A percentile compares a stretch with the other conserved stretches of the same genome.
Evolutionary conservation across 2,113 vertebrate species (phyloP).

Genomic region (Ceyx cyanopectus): DNA sequence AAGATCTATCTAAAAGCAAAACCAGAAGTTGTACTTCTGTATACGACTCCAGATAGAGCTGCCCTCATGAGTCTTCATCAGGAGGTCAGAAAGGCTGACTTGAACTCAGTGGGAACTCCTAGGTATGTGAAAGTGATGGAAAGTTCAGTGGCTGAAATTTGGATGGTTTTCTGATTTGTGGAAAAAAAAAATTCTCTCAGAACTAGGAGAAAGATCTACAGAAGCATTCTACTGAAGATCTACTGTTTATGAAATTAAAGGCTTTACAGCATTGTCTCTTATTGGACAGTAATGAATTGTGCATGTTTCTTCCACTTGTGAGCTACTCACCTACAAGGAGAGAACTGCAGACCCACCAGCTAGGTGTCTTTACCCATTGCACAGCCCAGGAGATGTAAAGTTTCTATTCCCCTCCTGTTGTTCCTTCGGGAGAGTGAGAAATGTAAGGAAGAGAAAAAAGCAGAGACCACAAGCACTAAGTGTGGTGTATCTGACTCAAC

Average conservation of each 20-base stretch:
- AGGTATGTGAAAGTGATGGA: background rate
- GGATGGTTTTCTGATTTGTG: background rate
- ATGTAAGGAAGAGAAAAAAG: background rate
- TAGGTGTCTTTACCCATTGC: background rate
- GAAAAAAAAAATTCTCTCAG: background rate
- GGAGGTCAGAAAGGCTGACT: background rate
- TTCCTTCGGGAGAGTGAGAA: background rate
- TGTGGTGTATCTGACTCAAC: fast-evolving
- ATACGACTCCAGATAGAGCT: background rate
- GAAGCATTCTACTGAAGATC: too few relatives aligned
- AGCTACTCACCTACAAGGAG: background rate
- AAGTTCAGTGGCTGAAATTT: background rate
- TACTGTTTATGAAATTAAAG: background rate
- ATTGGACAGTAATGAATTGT: background rate
- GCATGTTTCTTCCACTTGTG: background rate
- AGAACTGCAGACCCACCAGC: background rate
- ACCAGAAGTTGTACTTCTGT: background rate
- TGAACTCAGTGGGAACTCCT: background rate
- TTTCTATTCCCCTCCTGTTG: background rate
- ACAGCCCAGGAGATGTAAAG: background rate
- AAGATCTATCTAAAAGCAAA: background rate
- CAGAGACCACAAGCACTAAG: background rate
- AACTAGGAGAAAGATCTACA: background rate
- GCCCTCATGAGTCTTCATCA: background rate
- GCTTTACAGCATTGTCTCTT: background rate